Evolutionary conservation across 92 coral and sea anemone species (phyloP), one percentile per base, ranked within the genome.

Genomic region (Actinernus sp.): DNA sequence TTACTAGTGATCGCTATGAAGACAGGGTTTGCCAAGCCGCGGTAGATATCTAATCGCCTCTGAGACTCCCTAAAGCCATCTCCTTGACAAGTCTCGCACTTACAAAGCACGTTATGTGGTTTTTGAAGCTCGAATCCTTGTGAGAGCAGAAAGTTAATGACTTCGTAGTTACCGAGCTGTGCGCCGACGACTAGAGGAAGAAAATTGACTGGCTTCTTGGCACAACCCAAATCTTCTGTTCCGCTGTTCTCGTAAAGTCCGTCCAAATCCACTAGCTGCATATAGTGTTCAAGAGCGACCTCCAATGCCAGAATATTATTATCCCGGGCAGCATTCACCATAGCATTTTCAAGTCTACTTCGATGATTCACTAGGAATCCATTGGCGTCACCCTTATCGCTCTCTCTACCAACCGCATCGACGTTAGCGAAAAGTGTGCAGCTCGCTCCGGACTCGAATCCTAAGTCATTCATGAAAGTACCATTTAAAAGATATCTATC

Each of bases 121-220:
- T 82, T 75, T 40, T 87, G 90, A n/a, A 95, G 39, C 29, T 61
- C 71, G 34, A 79, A 95, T n/a, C 99, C 97, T 65, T 88, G 83
- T 1, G 85, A 84, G 0, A 83, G 74, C 65, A 95, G 83, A 37
- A 87, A 62, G 51, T 88, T 83, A 7, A 95, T 77, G 49, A 93
- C 91, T 36, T 87, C 92, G 56, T 83, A 84, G 55, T 84, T 89
- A 11, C 99, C 97, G 17, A 87, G 87, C 28, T 95, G 97, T 26
- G 97, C 97, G 13, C 97, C 89, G 0, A 91, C 92, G n/a, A 95
- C 82, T 0, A 95, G 80, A 2, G 99, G 99, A 2, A 87, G 77
- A 41, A 95, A 95, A 61, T 95, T 86, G 0, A 59, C 52, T 5
- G 88, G 87, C 16, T 63, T 59, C 0, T 77, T 44, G 12, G 58